Conservation (phyloP, 2,888 invertebrate species). For the Morpho helenor region DNA sequence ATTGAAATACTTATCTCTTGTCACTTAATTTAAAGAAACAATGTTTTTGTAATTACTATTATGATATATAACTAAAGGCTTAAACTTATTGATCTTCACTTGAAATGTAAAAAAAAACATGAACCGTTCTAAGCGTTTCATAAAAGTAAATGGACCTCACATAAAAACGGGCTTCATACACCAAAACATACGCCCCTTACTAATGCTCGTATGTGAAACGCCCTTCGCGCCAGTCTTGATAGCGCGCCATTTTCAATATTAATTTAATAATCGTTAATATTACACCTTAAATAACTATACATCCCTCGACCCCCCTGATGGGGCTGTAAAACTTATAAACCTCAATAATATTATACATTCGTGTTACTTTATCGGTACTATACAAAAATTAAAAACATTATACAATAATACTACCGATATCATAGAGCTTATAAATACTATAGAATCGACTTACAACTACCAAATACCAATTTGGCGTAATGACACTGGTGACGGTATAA, state of each 20-base stretch:
- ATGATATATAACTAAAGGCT: no score
- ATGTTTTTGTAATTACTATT: no score
- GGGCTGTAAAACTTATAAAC: slow-evolving; percentile 62
- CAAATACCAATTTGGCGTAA: slow-evolving; percentile 57
- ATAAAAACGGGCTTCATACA: slow-evolving; percentile 22
- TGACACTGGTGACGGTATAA: slow-evolving; percentile 54
- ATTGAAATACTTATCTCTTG: no score
- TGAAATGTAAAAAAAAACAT: slow-evolving; percentile 18
- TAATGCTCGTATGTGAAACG: not conserved
- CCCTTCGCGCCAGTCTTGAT: not conserved
- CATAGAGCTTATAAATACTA: slow-evolving; percentile 71
- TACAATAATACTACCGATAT: slow-evolving; percentile 70
- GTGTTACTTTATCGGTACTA: slow-evolving; percentile 64
- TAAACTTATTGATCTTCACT: no score
- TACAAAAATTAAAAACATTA: slow-evolving; percentile 79
- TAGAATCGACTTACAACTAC: slow-evolving; percentile 71
- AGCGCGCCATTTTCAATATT: slow-evolving; percentile 22
- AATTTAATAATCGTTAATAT: slow-evolving; percentile 49
- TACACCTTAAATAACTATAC: slow-evolving; percentile 71
- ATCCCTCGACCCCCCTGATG: slow-evolving; percentile 50
- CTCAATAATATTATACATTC: slow-evolving; percentile 66
- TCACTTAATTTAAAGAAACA: no score
- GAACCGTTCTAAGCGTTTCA: slow-evolving; percentile 33
- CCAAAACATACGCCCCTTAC: slow-evolving; percentile 7
- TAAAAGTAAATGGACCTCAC: slow-evolving; percentile 27